Percentiles rank a stretch among this genome's conserved stretches.
phyloP scores from a whole-genome alignment of 2,797 vertebrate species.

The Myotis findleyi region DNA sequence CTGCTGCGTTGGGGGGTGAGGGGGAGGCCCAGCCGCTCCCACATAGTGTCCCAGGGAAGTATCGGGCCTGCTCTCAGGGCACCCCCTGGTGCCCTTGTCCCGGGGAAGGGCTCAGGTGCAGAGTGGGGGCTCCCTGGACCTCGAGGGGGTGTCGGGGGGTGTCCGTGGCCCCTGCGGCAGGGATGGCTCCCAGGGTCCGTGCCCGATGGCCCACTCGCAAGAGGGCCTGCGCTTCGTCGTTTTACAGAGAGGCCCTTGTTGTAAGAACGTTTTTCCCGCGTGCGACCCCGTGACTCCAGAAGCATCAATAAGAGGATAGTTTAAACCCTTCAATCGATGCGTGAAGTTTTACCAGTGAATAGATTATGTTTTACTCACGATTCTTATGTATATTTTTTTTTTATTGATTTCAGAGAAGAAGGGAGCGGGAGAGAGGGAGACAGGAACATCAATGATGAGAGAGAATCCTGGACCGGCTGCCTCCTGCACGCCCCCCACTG shows the following conservation, averaged over 20 bases:
- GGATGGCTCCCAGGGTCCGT: neutral
- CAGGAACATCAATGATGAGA: no score
- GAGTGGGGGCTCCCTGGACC: neutral
- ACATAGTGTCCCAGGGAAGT: fast-evolving
- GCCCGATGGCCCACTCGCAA: fast-evolving
- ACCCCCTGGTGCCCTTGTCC: neutral
- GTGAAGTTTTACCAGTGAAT: neutral
- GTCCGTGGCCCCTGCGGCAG: neutral
- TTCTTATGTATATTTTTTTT: neutral
- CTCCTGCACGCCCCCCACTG: no score
- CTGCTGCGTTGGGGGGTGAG: neutral
- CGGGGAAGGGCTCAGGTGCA: neutral
- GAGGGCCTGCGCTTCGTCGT: neutral
- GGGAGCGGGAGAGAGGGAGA: no score
- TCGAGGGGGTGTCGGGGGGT: no score
- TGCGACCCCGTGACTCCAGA: neutral
- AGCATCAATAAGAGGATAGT: no score
- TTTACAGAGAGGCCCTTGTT: neutral
- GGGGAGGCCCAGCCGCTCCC: neutral
- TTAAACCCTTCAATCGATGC: neutral
- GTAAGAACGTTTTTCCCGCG: neutral
- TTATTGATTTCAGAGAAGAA: no score
- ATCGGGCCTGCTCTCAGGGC: no score
- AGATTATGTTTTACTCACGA: fast-evolving
- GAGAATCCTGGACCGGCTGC: no score